Percentiles rank a stretch among this genome's conserved stretches.
phyloP scores from a whole-genome alignment of 2,113 vertebrate species.

The Microcebus lehilahytsara region DNA sequence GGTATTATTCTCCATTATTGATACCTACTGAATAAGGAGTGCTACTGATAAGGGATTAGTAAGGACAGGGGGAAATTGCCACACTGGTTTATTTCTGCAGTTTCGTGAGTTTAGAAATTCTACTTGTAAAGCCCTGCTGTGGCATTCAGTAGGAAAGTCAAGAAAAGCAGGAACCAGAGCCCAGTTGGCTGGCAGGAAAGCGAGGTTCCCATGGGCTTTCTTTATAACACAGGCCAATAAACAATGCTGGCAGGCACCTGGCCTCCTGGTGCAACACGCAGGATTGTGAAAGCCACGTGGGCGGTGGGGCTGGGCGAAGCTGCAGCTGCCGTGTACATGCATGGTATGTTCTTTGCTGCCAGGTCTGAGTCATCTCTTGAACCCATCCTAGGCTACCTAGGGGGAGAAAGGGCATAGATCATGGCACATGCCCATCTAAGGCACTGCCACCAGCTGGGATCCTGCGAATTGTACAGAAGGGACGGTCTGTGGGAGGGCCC shows the following conservation, averaged over 20 bases:
- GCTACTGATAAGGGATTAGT: not conserved
- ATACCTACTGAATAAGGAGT: not conserved
- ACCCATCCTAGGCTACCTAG: not conserved
- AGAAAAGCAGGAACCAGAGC: not conserved
- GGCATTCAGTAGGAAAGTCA: not conserved
- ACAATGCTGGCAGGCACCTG: slow-evolving; percentile 32
- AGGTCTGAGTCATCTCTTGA: slow-evolving; percentile 48
- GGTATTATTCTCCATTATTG: fast-evolving
- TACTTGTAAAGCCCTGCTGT: not conserved
- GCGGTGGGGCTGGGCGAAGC: not conserved
- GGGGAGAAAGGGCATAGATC: not conserved
- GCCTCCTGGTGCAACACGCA: not conserved
- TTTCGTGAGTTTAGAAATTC: not conserved
- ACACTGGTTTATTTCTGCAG: not conserved
- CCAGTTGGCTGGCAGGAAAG: not conserved
- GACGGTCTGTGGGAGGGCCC: not conserved
- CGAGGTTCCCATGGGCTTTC: slow-evolving; percentile 16
- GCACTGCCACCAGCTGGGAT: not conserved
- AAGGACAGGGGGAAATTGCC: not conserved
- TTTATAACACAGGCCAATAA: not conserved
- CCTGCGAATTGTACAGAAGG: not conserved
- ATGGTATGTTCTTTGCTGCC: not conserved
- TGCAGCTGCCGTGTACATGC: not conserved
- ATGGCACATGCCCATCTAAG: not conserved
- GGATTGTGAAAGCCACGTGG: slow-evolving; percentile 27